Conservation (phyloP, 2,888 invertebrate genomes). For the Steinernema scapterisci region DNA sequence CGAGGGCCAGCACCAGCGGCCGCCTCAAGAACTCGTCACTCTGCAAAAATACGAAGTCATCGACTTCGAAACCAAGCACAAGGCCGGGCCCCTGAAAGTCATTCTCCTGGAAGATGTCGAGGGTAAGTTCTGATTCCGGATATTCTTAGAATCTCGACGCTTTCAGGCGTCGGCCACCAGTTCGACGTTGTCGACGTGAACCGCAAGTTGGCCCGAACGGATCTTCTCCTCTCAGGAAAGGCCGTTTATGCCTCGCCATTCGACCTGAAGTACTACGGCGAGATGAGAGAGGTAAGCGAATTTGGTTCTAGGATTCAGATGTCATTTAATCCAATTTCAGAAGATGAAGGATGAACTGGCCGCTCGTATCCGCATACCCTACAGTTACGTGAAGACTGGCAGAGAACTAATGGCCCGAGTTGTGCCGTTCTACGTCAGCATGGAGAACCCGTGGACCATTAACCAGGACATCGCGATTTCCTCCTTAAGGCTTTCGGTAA, state of each 20-base stretch:
- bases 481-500: constrained; percentile 53
- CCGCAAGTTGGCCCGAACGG: constrained; percentile 49
- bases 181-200: constrained; percentile 62
- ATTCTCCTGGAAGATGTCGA: constrained; percentile 64
- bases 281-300: constrained; percentile 56
- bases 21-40: constrained; percentile 57
- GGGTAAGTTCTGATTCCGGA: constrained; percentile 51
- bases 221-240: constrained; percentile 54
- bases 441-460: constrained; percentile 61
- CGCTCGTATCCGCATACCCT: constrained; percentile 58
- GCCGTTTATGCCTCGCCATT: constrained; percentile 66
- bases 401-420: constrained; percentile 53
- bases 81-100: constrained; percentile 56
- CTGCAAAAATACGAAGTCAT: constrained; percentile 53
- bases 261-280: constrained; percentile 61
- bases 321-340: constrained; percentile 41
- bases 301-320: not conserved
- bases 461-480: constrained; percentile 50
- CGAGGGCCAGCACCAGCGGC: constrained; percentile 52
- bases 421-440: constrained; percentile 56
- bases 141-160: not conserved
- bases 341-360: constrained; percentile 63
- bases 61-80: constrained; percentile 50
- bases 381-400: constrained; percentile 53
- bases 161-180: constrained; percentile 62